Conservation (phyloP, 2,888 invertebrate genomes). For the Pollenia angustigena region DNA sequence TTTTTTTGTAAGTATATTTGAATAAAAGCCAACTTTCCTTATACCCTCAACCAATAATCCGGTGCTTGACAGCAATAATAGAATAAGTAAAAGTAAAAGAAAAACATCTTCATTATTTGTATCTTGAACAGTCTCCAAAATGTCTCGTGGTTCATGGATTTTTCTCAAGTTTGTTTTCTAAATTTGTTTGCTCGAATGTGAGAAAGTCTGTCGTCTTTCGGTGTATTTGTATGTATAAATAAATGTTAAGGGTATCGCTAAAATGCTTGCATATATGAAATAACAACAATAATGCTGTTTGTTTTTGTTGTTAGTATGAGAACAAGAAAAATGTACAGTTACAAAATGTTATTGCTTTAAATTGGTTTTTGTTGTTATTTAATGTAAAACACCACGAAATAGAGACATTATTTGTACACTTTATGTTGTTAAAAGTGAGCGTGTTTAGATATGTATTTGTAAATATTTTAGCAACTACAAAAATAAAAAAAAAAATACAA, state of each 20-base stretch:
- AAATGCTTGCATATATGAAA: too few species aligned
- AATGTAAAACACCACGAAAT: neutral
- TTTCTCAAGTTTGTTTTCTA: slow-evolving; percentile 7
- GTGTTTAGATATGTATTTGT: neutral
- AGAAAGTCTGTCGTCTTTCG: too few species aligned
- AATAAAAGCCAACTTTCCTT: too few species aligned
- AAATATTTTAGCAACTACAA: slow-evolving; percentile 22
- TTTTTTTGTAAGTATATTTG: too few species aligned
- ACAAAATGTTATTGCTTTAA: slow-evolving; percentile 16
- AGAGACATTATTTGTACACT: neutral
- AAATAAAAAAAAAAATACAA: neutral
- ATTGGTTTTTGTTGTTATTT: slow-evolving; percentile 21
- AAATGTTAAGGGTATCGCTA: too few species aligned
- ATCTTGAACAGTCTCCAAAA: slow-evolving; percentile 76
- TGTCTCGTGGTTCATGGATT: slow-evolving; percentile 77
- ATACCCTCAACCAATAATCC: slow-evolving; percentile 6
- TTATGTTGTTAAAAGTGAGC: neutral
- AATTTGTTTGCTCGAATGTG: neutral
- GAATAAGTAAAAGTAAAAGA: slow-evolving; percentile 36
- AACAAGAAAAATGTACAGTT: neutral
- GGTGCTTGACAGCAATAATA: slow-evolving; percentile 10
- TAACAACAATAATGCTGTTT: too few species aligned
- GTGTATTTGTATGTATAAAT: too few species aligned
- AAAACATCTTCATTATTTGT: slow-evolving; percentile 48
- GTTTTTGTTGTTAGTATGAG: neutral